phyloP scores from a whole-genome alignment of 1,140 invertebrate species.

The Cardiocondyla obscurior region DNA sequence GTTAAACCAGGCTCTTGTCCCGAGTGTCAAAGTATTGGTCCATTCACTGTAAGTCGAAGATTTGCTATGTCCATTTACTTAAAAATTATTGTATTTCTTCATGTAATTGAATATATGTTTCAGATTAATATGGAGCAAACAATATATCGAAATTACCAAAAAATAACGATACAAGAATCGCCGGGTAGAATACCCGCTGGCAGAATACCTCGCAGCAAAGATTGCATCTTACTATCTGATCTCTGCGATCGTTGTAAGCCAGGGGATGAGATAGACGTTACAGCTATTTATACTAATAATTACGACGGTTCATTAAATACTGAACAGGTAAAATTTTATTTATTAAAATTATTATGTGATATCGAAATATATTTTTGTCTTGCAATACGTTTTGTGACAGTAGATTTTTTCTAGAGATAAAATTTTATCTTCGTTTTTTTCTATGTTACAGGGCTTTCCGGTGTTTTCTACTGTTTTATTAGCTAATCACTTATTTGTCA shows the following conservation, averaged over 20 bases:
- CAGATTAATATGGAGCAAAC: constrained; percentile 98
- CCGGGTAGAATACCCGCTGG: constrained; percentile 97
- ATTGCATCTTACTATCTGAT: constrained; percentile 97
- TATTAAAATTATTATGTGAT: constrained; percentile 8
- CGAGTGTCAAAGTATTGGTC: constrained; percentile 98
- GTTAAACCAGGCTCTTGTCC: constrained; percentile 98
- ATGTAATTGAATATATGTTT: constrained; percentile 58
- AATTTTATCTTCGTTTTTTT: constrained; percentile 12
- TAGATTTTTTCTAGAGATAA: not conserved
- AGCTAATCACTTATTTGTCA: constrained; percentile 97
- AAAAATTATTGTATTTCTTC: not conserved
- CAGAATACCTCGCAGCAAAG: constrained; percentile 98
- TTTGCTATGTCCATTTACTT: not conserved
- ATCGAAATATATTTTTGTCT: not conserved
- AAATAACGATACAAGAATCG: constrained; percentile 98
- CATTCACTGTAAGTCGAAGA: constrained; percentile 91
- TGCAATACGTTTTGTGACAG: not conserved
- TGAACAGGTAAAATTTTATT: constrained; percentile 86
- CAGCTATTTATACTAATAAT: constrained; percentile 98
- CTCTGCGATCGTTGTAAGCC: constrained; percentile 98
- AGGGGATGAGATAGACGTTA: constrained; percentile 98
- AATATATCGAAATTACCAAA: constrained; percentile 99
- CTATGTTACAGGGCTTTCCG: constrained; percentile 90
- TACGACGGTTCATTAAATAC: constrained; percentile 99
- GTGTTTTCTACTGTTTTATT: constrained; percentile 99